Percentiles rank a stretch among this genome's conserved stretches.
Evolutionary conservation across 2,888 invertebrate genomes (phyloP).

Genomic region (Bombylius major): DNA sequence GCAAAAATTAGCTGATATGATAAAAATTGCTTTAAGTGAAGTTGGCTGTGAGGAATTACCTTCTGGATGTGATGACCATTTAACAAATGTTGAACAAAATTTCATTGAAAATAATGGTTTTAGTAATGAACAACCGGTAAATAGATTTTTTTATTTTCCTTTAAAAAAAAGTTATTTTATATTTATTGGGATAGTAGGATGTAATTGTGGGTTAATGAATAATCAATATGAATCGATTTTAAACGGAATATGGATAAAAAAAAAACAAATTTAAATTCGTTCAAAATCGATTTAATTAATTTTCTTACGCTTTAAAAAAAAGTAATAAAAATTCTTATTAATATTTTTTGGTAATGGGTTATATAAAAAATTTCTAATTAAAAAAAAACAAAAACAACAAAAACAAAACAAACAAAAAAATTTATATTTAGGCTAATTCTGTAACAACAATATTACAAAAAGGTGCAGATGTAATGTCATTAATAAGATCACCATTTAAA

Average conservation of each 20-base stretch:
- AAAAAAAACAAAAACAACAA: too few relatives aligned
- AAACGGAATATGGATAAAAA: too few relatives aligned
- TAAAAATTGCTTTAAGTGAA: constrained; percentile 71
- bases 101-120: constrained; percentile 43
- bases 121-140: constrained; percentile 51
- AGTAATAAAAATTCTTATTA: background rate
- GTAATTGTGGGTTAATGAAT: too few relatives aligned
- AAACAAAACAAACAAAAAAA: background rate
- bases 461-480: constrained; percentile 33
- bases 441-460: constrained; percentile 5
- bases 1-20: constrained; percentile 69
- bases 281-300: too few relatives aligned
- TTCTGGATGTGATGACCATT: constrained; percentile 65
- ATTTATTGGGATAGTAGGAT: background rate
- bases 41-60: constrained; percentile 80
- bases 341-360: background rate
- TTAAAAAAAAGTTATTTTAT: background rate
- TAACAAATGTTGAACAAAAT: constrained; percentile 38
- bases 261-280: too few relatives aligned
- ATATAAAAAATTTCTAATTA: background rate
- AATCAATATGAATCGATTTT: too few relatives aligned
- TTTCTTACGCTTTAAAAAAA: too few relatives aligned
- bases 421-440: background rate
- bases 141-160: constrained; percentile 5
- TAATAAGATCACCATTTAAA: constrained; percentile 26